Evolutionary conservation across 2,797 vertebrate genomes (phyloP).

Genomic region (Gallinago nigripennis): DNA sequence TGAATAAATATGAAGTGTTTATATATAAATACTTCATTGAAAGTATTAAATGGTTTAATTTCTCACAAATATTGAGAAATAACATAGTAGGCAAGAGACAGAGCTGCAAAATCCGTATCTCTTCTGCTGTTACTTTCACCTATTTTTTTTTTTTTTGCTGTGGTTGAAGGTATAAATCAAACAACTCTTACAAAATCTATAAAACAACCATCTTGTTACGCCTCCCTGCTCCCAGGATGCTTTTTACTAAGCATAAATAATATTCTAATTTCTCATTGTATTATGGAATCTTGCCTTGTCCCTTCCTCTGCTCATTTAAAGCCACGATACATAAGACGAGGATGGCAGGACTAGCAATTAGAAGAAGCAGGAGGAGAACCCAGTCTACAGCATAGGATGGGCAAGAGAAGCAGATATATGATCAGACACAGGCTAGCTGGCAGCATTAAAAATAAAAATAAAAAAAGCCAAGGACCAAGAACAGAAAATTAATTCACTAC

Average conservation of each 20-base stretch:
- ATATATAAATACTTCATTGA: not conserved
- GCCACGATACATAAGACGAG: accelerated
- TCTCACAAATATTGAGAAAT: not conserved
- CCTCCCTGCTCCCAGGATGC: not conserved
- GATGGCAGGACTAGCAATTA: not conserved
- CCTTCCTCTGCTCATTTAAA: not conserved
- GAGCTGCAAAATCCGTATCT: not conserved
- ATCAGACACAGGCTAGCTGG: not conserved
- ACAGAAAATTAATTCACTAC: not conserved
- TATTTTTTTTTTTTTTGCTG: not conserved
- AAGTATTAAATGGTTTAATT: not conserved
- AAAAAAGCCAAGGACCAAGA: not conserved
- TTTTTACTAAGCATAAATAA: not conserved
- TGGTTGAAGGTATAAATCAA: not conserved
- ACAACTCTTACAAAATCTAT: not conserved
- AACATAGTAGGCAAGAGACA: not conserved
- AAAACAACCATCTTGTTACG: not conserved
- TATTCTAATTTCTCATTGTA: not conserved
- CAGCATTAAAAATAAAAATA: not conserved
- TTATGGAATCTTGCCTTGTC: not conserved
- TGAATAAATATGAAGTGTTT: not conserved
- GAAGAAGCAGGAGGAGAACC: not conserved
- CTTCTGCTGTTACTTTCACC: not conserved
- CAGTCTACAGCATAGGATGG: accelerated
- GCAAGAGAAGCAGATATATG: not conserved